Conservation (phyloP, 2,797 vertebrate genomes). For the Stomatorhinus walkeri region DNA sequence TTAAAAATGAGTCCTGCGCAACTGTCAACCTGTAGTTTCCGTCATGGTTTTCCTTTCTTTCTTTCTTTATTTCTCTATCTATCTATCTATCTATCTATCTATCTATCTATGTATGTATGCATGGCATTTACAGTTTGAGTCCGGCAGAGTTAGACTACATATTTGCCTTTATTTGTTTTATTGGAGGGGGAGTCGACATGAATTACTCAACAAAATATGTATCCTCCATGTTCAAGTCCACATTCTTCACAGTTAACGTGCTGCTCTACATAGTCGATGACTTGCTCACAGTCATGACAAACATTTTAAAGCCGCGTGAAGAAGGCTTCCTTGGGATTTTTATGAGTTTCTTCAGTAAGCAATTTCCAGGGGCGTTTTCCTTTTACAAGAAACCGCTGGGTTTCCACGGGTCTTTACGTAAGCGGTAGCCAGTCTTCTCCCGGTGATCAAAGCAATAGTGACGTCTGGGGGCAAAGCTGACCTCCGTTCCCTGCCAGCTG, state of each 20-base stretch:
- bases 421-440: not conserved
- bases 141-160: not conserved
- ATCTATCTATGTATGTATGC: not conserved
- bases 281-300: not conserved
- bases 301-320: not conserved
- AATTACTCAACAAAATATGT: not conserved
- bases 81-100: not conserved
- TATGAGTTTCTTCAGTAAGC: not conserved
- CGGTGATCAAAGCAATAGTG: not conserved
- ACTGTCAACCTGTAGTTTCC: not conserved
- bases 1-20: not conserved
- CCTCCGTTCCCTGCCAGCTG: not conserved
- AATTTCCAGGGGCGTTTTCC: not conserved
- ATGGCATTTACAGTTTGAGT: not conserved
- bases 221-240: not conserved
- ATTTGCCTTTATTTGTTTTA: not conserved
- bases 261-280: not conserved
- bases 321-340: not conserved
- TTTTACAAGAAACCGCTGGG: not conserved
- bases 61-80: not conserved
- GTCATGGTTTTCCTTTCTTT: not conserved
- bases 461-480: not conserved
- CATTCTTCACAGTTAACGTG: not conserved
- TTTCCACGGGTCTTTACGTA: not conserved
- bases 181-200: not conserved